These are phyloP conservation scores for Gallinago media DNA, from an alignment of 2,113 vertebrate genomes.

Conservation along the genomic window DNA sequence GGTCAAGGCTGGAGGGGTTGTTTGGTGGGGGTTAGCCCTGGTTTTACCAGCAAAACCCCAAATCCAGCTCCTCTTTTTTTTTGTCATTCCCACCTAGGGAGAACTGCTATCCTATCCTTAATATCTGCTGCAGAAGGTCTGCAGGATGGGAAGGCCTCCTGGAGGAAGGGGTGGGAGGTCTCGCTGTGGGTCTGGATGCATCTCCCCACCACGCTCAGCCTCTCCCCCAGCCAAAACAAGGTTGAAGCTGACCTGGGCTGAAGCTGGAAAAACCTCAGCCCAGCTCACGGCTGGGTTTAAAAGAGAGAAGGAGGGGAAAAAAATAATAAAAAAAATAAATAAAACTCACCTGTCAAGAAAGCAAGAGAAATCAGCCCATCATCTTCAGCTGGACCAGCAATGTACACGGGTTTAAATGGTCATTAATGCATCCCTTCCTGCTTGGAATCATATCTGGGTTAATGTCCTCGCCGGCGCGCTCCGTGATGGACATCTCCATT, in stretches of 20 bases:
- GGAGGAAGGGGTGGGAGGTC: not conserved
- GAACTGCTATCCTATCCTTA: not conserved
- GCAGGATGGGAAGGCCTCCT: not conserved
- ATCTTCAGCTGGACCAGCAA: not conserved
- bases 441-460: conserved; percentile 14
- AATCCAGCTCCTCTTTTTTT: not conserved
- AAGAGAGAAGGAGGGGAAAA: not conserved
- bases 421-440: not conserved
- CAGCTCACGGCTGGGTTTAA: not conserved
- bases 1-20: not conserved
- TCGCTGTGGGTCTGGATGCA: fast-evolving
- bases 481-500: not conserved
- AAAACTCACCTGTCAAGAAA: not conserved
- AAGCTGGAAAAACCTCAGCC: not conserved
- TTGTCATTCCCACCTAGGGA: not conserved
- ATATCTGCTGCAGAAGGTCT: not conserved
- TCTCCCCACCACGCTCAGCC: not conserved
- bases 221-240: not conserved
- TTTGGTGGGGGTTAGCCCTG: not conserved
- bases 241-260: not conserved
- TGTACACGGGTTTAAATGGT: not conserved
- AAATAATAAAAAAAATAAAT: not conserved
- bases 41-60: not conserved
- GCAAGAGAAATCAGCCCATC: not conserved
- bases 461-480: not conserved